Percentiles rank a stretch among this genome's conserved stretches.
Evolutionary conservation across 2,797 vertebrate species (phyloP).

Genomic region (Astyanax mexicanus): DNA sequence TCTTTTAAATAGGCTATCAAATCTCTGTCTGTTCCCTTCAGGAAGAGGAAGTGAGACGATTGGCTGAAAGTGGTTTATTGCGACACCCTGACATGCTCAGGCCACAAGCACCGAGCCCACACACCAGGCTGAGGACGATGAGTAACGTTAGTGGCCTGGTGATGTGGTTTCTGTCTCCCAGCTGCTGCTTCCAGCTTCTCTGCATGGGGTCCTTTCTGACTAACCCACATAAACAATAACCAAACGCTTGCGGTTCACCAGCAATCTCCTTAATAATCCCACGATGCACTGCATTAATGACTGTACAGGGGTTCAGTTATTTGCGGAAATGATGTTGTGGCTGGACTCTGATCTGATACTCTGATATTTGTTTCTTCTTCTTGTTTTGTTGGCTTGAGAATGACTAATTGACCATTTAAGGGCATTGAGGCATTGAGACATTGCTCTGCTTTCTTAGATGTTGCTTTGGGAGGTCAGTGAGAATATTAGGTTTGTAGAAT

Average conservation of each 20-base stretch:
- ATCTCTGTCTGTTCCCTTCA: conserved; percentile 2
- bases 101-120: conserved; percentile 38
- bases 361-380: conserved; percentile 19
- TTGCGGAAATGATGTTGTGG: conserved; percentile 15
- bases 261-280: conserved; percentile 30
- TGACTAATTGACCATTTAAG: conserved; percentile 2
- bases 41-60: conserved; percentile 46
- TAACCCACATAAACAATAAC: conserved; percentile 36
- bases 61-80: conserved; percentile 40
- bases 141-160: conserved; percentile 37
- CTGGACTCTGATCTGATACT: conserved; percentile 4
- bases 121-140: conserved; percentile 50
- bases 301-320: conserved; percentile 17
- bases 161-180: conserved; percentile 41
- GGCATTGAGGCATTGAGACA: background rate
- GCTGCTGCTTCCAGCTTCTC: conserved; percentile 43
- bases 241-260: conserved; percentile 48
- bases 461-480: background rate
- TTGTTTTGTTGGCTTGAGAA: conserved; percentile 12
- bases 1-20: no score
- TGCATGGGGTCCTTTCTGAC: conserved; percentile 22
- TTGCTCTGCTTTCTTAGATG: background rate
- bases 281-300: conserved; percentile 31
- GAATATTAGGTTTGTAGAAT: no score
- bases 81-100: conserved; percentile 18